phyloP scores from a whole-genome alignment of 2,888 invertebrate genomes.

The Ectemnius lituratus region DNA sequence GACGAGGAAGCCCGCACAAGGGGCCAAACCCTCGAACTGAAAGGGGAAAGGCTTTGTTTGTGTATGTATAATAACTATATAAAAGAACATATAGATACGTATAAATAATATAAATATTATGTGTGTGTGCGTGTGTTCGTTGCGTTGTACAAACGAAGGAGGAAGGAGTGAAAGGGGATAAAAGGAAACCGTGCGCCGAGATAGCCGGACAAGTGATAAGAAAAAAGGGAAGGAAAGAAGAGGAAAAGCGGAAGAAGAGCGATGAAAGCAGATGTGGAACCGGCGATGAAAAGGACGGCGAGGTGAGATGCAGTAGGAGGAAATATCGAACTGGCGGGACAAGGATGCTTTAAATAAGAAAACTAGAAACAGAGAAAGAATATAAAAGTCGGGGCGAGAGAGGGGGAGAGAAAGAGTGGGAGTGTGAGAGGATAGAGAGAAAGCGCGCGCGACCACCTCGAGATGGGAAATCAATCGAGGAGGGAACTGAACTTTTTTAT shows the following conservation, averaged over 20 bases:
- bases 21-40: constrained; percentile 42
- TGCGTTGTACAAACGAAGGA: constrained; percentile 74
- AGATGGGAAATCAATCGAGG: constrained; percentile 72
- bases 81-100: constrained; percentile 62
- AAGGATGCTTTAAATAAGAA: constrained; percentile 14
- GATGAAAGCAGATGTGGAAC: constrained; percentile 6
- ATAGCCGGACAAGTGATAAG: neutral
- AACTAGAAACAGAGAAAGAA: constrained; percentile 37
- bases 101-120: constrained; percentile 70
- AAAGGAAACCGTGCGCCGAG: constrained; percentile 28
- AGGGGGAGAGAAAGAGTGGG: constrained; percentile 33
- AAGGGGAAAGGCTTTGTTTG: constrained; percentile 72
- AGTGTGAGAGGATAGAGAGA: constrained; percentile 44
- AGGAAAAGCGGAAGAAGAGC: constrained; percentile 14
- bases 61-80: constrained; percentile 74
- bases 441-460: constrained; percentile 62
- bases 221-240: constrained; percentile 34
- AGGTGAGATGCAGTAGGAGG: neutral
- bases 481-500: constrained; percentile 78
- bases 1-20: constrained; percentile 47
- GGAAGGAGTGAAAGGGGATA: constrained; percentile 41
- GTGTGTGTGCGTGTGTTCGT: constrained; percentile 75
- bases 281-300: neutral
- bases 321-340: neutral
- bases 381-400: constrained; percentile 37